These are phyloP conservation scores for Rhombomys opimus DNA, from an alignment of 2,113 vertebrate species.

Conservation along the genomic window DNA sequence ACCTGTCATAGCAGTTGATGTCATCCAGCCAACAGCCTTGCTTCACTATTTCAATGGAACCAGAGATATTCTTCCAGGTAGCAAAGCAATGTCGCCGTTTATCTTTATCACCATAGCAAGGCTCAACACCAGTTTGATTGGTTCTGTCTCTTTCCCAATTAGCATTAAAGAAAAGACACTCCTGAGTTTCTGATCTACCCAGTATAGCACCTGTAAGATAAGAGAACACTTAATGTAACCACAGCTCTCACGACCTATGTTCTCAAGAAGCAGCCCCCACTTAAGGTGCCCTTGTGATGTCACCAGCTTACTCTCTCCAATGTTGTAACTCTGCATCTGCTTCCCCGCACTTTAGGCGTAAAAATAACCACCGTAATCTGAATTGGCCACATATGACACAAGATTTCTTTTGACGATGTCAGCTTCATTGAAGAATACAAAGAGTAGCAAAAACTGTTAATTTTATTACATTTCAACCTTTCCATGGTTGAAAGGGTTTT, in stretches of 20 bases:
- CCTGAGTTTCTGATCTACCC: conserved; percentile 96
- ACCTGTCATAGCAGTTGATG: conserved; percentile 99
- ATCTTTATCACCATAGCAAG: conserved; percentile 95
- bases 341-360: neutral
- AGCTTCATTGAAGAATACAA: conserved; percentile 47
- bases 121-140: conserved; percentile 95
- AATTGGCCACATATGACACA: neutral
- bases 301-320: neutral
- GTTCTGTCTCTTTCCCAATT: conserved; percentile 99
- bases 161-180: conserved; percentile 97
- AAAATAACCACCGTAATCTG: neutral
- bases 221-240: conserved; percentile 53
- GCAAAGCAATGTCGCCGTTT: conserved; percentile 98
- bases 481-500: neutral
- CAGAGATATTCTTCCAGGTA: conserved; percentile 98
- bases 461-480: conserved; percentile 25
- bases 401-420: conserved; percentile 29
- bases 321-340: neutral
- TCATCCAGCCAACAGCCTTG: conserved; percentile 99
- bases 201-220: conserved; percentile 94
- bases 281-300: conserved; percentile 9
- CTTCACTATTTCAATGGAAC: conserved; percentile 95
- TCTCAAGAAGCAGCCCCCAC: neutral
- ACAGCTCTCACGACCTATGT: conserved; percentile 27
- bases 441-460: conserved; percentile 36